Evolutionary conservation across 2,888 invertebrate genomes (phyloP).

Genomic region (Rhogogaster chlorosoma): DNA sequence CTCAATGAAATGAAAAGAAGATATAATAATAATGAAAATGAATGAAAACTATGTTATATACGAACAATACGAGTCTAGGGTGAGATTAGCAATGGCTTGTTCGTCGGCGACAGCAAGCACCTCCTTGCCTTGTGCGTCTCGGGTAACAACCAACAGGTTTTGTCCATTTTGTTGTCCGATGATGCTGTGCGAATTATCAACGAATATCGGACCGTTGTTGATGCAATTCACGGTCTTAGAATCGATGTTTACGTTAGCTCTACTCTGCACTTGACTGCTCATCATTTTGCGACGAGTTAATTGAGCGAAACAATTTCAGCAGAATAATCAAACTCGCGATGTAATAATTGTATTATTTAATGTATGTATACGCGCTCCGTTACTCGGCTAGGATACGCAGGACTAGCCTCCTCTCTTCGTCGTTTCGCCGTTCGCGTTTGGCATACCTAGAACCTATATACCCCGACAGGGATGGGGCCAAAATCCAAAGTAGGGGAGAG

Average conservation of each 20-base stretch:
- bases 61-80: constrained; percentile 72
- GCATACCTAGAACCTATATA: constrained; percentile 2
- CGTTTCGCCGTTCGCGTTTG: not conserved
- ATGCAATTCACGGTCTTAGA: constrained; percentile 15
- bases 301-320: not conserved
- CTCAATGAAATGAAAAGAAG: not conserved
- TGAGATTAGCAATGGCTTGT: constrained; percentile 63
- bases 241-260: constrained; percentile 26
- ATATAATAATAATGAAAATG: not conserved
- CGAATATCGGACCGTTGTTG: constrained; percentile 52
- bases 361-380: not conserved
- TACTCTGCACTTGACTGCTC: constrained; percentile 59
- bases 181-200: not conserved
- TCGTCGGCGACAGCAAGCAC: constrained; percentile 66
- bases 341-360: not conserved
- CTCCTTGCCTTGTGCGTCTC: constrained; percentile 68
- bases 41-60: constrained; percentile 53
- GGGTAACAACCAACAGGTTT: constrained; percentile 67
- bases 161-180: constrained; percentile 56
- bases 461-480: constrained; percentile 1
- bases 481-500: constrained; percentile 37
- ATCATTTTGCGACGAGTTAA: constrained; percentile 54
- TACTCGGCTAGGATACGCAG: not conserved
- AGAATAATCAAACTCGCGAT: not conserved
- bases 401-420: not conserved